A percentile compares a stretch with the other conserved stretches of the same genome.
Conservation (phyloP, 2,888 invertebrate species). For the Hypena proboscidalis region DNA sequence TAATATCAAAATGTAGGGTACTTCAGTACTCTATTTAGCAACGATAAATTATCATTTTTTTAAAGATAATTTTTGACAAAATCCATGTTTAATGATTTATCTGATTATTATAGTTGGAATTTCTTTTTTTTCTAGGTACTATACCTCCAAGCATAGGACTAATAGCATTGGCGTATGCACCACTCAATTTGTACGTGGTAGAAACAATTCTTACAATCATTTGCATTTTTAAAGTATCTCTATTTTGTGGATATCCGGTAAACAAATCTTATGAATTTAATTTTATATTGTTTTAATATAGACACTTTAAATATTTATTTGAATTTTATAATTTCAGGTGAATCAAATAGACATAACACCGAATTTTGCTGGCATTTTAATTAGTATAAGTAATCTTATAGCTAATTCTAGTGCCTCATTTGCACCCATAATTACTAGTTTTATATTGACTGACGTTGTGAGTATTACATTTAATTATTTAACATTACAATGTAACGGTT, state of each 20-base stretch:
- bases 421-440: slow-evolving; percentile 89
- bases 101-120: too few relatives aligned
- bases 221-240: slow-evolving; percentile 83
- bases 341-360: slow-evolving; percentile 92
- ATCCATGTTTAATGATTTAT: too few relatives aligned
- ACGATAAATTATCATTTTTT: too few relatives aligned
- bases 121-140: slow-evolving; percentile 14
- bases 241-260: slow-evolving; percentile 51
- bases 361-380: slow-evolving; percentile 90
- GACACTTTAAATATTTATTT: too few relatives aligned
- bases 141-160: slow-evolving; percentile 54
- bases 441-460: slow-evolving; percentile 87
- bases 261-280: neutral
- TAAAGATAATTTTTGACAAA: too few relatives aligned
- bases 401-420: slow-evolving; percentile 89
- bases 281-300: too few relatives aligned
- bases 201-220: slow-evolving; percentile 80
- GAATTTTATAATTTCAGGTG: slow-evolving; percentile 84
- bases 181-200: slow-evolving; percentile 62
- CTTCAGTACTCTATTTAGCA: too few relatives aligned
- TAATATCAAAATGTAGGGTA: too few relatives aligned
- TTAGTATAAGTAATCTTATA: slow-evolving; percentile 90
- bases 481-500: slow-evolving; percentile 73
- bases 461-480: too few relatives aligned
- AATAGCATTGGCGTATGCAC: slow-evolving; percentile 71